Evolutionary conservation across 1,140 invertebrate genomes (phyloP).

Genomic region (Diorhabda sublineata): DNA sequence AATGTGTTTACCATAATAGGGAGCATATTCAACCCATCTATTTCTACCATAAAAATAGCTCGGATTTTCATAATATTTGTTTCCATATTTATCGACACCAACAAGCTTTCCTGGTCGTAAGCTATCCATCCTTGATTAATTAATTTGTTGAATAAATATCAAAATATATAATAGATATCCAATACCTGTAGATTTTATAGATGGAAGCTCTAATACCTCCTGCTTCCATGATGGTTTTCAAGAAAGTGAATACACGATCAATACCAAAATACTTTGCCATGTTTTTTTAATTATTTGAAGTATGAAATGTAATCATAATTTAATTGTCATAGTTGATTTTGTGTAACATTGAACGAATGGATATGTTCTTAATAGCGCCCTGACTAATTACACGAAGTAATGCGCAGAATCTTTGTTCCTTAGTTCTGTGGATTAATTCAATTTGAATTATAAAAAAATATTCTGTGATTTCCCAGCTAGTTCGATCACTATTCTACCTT

Average conservation of each 20-base stretch:
- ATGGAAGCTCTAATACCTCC: constrained; percentile 70
- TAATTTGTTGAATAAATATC: constrained; percentile 23
- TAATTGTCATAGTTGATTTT: too few species aligned
- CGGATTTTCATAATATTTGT: constrained; percentile 94
- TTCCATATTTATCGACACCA: constrained; percentile 94
- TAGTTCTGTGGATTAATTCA: too few species aligned
- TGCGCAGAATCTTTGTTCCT: too few species aligned
- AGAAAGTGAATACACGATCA: constrained; percentile 66
- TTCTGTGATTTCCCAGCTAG: too few species aligned
- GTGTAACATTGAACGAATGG: too few species aligned
- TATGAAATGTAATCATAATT: too few species aligned
- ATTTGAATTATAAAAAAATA: too few species aligned
- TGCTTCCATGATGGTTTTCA: constrained; percentile 67
- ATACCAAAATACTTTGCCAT: constrained; percentile 66
- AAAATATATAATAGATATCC: constrained; percentile 46
- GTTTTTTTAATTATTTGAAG: constrained; percentile 10
- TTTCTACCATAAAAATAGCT: constrained; percentile 86
- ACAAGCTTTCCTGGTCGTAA: constrained; percentile 80
- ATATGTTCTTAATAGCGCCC: too few species aligned
- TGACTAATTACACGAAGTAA: too few species aligned
- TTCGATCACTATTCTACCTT: too few species aligned
- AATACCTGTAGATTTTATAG: constrained; percentile 71
- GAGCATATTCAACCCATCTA: constrained; percentile 88
- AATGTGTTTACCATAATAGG: constrained; percentile 52
- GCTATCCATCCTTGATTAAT: constrained; percentile 71